Conservation (phyloP, 1,140 invertebrate species). For the Diorhabda sublineata region DNA sequence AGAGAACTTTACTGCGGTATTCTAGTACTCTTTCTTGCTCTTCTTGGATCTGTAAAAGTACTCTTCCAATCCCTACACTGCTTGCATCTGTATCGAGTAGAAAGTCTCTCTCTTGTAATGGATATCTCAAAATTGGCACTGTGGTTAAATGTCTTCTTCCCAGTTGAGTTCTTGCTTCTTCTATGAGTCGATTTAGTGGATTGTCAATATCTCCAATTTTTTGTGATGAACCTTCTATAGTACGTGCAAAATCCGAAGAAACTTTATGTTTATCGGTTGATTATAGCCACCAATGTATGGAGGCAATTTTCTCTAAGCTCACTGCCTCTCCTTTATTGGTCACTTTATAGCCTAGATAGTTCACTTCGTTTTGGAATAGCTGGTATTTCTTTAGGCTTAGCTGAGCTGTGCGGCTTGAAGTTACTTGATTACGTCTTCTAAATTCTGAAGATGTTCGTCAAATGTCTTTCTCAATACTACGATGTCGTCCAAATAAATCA, state of each 20-base stretch:
- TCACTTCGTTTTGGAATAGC: slow-evolving; percentile 40
- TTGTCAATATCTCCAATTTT: slow-evolving; percentile 30
- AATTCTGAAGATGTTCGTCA: slow-evolving; percentile 39
- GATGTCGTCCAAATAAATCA: slow-evolving; percentile 48
- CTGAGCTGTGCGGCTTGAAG: slow-evolving; percentile 38
- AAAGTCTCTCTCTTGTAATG: slow-evolving; percentile 16
- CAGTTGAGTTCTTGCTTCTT: not conserved
- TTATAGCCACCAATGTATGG: no score
- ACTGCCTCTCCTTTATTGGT: no score
- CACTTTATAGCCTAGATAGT: slow-evolving; percentile 23
- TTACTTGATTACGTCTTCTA: slow-evolving; percentile 41
- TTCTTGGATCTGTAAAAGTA: not conserved
- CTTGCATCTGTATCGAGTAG: slow-evolving; percentile 34
- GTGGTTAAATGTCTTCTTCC: slow-evolving; percentile 4
- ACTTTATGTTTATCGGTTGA: no score
- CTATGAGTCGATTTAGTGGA: no score
- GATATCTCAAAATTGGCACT: slow-evolving; percentile 18
- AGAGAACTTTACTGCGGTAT: slow-evolving; percentile 39
- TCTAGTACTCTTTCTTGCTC: slow-evolving; percentile 26
- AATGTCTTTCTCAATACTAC: slow-evolving; percentile 42
- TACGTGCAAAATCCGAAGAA: no score
- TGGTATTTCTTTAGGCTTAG: slow-evolving; percentile 44
- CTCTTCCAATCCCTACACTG: slow-evolving; percentile 22
- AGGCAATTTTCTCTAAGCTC: no score
- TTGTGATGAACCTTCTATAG: slow-evolving; percentile 45